A percentile compares a stretch with the other conserved stretches of the same genome.
Conservation (phyloP, 2,888 invertebrate genomes). For the Cremastinae sp. region DNA sequence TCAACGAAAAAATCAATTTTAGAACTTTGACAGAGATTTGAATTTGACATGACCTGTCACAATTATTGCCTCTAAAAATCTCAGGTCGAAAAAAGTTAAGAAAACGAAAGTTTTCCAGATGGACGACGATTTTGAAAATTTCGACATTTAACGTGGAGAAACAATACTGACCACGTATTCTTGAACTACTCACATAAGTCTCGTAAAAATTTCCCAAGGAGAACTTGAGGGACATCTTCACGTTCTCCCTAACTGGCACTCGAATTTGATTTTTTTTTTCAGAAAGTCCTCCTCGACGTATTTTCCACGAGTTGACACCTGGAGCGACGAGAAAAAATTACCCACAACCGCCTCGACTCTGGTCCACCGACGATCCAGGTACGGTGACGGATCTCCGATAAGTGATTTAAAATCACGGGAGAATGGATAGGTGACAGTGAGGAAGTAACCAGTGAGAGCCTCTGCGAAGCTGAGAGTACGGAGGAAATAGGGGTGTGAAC, state of each 20-base stretch:
- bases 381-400: constrained; percentile 73
- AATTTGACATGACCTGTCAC: constrained; percentile 25
- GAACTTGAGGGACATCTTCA: constrained; percentile 75
- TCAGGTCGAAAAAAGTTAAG: background rate
- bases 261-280: constrained; percentile 2
- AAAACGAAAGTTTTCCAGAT: background rate
- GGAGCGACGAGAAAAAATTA: constrained; percentile 36
- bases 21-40: background rate
- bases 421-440: constrained; percentile 62
- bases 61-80: constrained; percentile 9
- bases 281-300: background rate
- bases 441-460: constrained; percentile 56
- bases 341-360: constrained; percentile 58
- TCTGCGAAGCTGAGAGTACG: constrained; percentile 59
- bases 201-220: constrained; percentile 77
- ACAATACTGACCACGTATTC: background rate
- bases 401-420: constrained; percentile 73
- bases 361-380: constrained; percentile 69
- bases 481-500: constrained; percentile 63
- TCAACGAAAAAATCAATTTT: background rate
- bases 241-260: constrained; percentile 47
- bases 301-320: constrained; percentile 20
- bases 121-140: background rate
- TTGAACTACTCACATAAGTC: constrained; percentile 76
- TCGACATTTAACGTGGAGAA: background rate